Base-by-base conservation (phyloP, 1,140 invertebrate species). In the Drosophila ohnishii region DNA sequence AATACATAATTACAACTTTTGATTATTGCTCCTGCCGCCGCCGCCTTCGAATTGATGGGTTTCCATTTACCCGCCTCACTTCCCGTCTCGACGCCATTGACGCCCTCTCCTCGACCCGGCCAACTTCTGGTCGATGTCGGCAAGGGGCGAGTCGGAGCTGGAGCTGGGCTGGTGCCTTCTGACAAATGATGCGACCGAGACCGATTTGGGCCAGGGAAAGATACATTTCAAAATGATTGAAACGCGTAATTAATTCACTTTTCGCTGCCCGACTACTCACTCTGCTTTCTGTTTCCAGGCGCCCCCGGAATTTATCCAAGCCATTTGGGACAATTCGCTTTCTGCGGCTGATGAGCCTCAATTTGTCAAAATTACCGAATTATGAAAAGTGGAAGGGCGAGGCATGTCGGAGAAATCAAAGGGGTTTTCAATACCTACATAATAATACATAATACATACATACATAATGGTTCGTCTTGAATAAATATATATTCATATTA, bases 1-100 rank as follows among this genome's bases (percentile, higher is more conserved):
- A 88, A 84, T 78, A 69, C 65, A 84, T 87, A 87, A 87, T 87
- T 88, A 89, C 79, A 87, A 59, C 76, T 78, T 87, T 83, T 87
- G 81, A 81, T 85, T 80, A 78, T 80, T 73, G 72, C 56, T 59
- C 32, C 48, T 71, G 67, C 67, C 67, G 64, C 62, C 66, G 25
- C 5, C 25, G 50, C 57, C 44, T 37, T 67, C 63, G 37, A 47
- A 16, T 32, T 44, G 37, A 44, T 64, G 44, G 47, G 10, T 25
- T 34, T 59, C 57, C 35, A 37, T 57, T 69, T 57, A 28, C 30
- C 67, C 78, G 25, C 57, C 63, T 50, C 53, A 42, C 37, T 16
- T 45, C 45, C 60, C 53, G 34, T 53, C 61, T 44, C 61, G 53
- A 70, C 57, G 64, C 71, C 82, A 65, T 58, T 77, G 79, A 87